These are phyloP conservation scores for Aromia moschata DNA, from an alignment of 2,888 invertebrate species.

Conservation along the genomic window DNA sequence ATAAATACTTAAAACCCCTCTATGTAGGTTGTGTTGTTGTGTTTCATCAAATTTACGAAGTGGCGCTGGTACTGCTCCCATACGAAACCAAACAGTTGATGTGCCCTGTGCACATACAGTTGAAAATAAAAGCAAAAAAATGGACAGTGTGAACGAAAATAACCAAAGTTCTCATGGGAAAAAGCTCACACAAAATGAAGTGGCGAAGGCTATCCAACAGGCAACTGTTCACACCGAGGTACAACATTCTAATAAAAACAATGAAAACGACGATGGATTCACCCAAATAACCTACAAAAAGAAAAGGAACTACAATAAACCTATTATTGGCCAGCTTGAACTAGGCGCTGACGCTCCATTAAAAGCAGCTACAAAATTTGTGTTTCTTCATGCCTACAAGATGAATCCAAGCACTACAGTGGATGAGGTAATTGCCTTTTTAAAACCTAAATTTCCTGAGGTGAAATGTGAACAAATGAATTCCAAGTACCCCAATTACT, in stretches of 20 bases:
- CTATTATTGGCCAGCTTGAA: neutral
- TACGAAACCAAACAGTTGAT: too few relatives aligned
- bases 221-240: neutral
- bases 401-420: neutral
- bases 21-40: too few relatives aligned
- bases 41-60: too few relatives aligned
- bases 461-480: neutral
- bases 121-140: too few relatives aligned
- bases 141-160: too few relatives aligned
- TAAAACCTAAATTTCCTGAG: slow-evolving; percentile 2
- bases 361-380: neutral
- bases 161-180: too few relatives aligned
- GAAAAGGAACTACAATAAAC: neutral
- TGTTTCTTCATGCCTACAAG: neutral
- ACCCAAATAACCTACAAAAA: too few relatives aligned
- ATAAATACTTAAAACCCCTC: too few relatives aligned
- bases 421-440: neutral
- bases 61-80: too few relatives aligned
- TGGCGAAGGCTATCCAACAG: neutral
- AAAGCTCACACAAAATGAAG: neutral
- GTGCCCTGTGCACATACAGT: too few relatives aligned
- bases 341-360: neutral
- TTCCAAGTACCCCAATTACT: slow-evolving; percentile 11
- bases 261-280: neutral
- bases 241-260: neutral